These are phyloP conservation scores for Sturnus vulgaris DNA, from an alignment of 2,113 vertebrate genomes.

Conservation along the genomic window DNA sequence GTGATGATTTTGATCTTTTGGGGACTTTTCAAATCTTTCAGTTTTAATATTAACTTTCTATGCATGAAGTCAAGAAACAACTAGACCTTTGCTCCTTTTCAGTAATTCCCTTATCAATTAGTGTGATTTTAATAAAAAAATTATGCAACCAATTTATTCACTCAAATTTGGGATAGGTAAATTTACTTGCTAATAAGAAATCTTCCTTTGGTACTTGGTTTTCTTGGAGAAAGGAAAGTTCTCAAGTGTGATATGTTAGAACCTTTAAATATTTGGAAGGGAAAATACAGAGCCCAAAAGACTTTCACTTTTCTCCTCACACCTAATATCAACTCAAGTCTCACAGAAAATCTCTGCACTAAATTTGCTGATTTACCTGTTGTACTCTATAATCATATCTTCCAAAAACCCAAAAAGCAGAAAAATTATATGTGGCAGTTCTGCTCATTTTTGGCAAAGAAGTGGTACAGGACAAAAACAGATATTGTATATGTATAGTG, in stretches of 20 bases:
- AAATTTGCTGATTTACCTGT: background rate
- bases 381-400: background rate
- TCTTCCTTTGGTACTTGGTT: background rate
- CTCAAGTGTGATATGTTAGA: background rate
- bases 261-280: background rate
- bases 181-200: background rate
- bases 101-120: background rate
- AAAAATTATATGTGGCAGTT: background rate
- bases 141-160: background rate
- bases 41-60: background rate
- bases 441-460: background rate
- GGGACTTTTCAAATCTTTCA: background rate
- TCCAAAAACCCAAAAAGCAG: background rate
- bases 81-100: background rate
- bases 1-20: background rate
- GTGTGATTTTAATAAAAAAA: background rate
- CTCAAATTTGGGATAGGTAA: fast-evolving
- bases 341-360: background rate
- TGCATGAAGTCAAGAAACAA: background rate
- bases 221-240: background rate
- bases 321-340: background rate
- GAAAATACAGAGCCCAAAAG: background rate
- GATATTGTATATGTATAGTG: background rate
- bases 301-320: background rate
- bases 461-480: background rate